phyloP scores from a whole-genome alignment of 2,113 vertebrate genomes.

The Thymallus thymallus region DNA sequence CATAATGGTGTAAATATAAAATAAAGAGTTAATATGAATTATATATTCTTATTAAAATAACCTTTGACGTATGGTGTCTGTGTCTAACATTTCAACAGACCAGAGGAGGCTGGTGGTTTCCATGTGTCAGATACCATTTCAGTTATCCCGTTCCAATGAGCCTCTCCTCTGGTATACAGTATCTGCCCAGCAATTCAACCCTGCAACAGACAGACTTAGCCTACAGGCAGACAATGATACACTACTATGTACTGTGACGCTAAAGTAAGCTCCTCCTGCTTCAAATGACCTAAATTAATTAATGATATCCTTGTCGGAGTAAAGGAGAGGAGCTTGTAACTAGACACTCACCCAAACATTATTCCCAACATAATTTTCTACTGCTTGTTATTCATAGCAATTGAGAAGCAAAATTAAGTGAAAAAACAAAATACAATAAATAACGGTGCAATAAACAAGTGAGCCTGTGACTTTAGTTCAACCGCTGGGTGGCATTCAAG shows the following conservation, averaged over 20 bases:
- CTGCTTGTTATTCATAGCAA: conserved; percentile 11
- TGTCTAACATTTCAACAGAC: not conserved
- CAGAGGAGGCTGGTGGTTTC: not conserved
- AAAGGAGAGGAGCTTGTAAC: not conserved
- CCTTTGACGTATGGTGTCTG: too few relatives aligned
- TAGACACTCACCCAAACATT: not conserved
- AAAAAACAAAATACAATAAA: conserved; percentile 13
- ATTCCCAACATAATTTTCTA: not conserved
- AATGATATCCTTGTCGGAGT: not conserved
- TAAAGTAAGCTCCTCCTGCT: too few relatives aligned
- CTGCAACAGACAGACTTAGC: too few relatives aligned
- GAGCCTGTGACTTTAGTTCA: not conserved
- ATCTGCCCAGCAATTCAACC: too few relatives aligned
- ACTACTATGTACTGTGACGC: too few relatives aligned
- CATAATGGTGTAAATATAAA: not conserved
- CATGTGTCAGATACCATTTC: too few relatives aligned
- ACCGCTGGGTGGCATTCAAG: conserved; percentile 45
- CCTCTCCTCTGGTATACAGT: too few relatives aligned
- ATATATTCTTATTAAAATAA: too few relatives aligned
- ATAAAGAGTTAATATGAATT: not conserved
- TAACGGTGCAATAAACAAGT: conserved; percentile 6
- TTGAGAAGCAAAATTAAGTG: conserved; percentile 12
- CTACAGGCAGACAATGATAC: too few relatives aligned
- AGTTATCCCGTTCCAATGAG: too few relatives aligned
- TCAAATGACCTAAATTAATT: not conserved